phyloP scores from a whole-genome alignment of 1,140 invertebrate genomes.

The Trichonephila clavata region DNA sequence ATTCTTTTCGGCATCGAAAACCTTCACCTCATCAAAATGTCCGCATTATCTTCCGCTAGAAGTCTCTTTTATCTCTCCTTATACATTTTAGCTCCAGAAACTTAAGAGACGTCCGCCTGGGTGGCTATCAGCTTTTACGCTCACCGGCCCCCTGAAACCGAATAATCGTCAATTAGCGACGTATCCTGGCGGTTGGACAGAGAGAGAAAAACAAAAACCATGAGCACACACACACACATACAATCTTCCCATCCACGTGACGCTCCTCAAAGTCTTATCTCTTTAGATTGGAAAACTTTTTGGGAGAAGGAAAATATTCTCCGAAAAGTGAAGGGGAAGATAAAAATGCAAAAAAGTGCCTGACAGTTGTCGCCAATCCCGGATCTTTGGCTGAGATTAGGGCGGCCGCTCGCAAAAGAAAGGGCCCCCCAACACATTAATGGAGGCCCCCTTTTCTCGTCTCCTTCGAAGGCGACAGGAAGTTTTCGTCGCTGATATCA shows the following conservation, averaged over 20 bases:
- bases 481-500: background rate
- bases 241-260: background rate
- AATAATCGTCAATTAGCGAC: background rate
- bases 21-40: background rate
- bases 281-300: too few relatives aligned
- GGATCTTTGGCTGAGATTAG: background rate
- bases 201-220: background rate
- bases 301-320: background rate
- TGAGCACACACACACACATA: background rate
- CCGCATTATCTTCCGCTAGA: background rate
- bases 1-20: background rate
- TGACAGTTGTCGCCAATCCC: constrained; percentile 11
- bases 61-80: background rate
- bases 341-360: constrained; percentile 8
- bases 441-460: background rate
- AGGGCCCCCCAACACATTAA: background rate
- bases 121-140: background rate
- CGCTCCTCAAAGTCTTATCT: background rate
- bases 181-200: background rate
- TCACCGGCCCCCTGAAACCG: background rate
- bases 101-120: background rate
- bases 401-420: background rate
- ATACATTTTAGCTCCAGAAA: background rate
- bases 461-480: constrained; percentile 32
- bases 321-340: background rate